Conservation (phyloP, 2,113 vertebrate species). For the Rhea americana region DNA sequence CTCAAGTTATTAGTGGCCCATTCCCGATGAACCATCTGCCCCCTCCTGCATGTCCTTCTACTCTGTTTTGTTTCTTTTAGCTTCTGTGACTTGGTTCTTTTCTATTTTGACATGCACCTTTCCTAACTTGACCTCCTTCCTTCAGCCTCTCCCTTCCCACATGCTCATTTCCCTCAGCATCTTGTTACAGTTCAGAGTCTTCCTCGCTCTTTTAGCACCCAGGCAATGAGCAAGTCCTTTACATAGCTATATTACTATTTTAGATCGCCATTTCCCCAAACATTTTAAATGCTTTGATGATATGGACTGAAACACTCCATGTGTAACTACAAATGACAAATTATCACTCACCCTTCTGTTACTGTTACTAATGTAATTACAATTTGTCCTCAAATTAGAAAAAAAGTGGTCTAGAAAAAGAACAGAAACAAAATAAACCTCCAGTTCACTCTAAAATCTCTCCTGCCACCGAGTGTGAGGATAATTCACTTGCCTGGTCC, state of each 20-base stretch:
- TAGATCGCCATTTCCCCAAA: background rate
- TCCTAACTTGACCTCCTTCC: background rate
- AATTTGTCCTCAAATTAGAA: background rate
- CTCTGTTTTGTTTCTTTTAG: background rate
- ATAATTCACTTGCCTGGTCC: background rate
- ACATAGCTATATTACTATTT: background rate
- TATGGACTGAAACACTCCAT: background rate
- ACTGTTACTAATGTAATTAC: background rate
- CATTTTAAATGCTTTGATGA: background rate
- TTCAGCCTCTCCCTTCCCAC: background rate
- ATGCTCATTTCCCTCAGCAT: accelerated
- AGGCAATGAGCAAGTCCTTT: background rate
- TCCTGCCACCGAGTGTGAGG: background rate
- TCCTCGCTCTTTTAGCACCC: background rate
- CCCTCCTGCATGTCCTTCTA: background rate
- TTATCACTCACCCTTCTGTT: background rate
- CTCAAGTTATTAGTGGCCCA: background rate
- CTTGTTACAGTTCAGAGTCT: background rate
- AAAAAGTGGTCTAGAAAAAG: background rate
- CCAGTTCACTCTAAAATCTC: background rate
- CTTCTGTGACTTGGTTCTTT: background rate
- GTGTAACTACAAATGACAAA: background rate
- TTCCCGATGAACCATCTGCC: background rate
- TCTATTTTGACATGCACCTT: background rate
- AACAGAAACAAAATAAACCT: background rate